These are phyloP conservation scores for Spodoptera litura DNA, from an alignment of 1,140 invertebrate genomes.

Conservation along the genomic window DNA sequence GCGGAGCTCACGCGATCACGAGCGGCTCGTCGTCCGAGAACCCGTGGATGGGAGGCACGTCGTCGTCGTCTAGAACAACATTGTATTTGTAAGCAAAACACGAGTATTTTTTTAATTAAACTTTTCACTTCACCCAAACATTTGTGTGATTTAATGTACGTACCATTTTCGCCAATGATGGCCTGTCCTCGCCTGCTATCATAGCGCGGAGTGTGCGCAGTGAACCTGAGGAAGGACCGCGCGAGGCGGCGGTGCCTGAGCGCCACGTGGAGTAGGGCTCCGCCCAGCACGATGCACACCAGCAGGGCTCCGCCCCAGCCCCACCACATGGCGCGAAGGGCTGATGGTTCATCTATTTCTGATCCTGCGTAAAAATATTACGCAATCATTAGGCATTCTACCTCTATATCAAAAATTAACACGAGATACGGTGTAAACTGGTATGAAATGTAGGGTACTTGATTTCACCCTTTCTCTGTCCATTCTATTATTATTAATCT, in stretches of 20 bases:
- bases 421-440: too few species aligned
- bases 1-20: conserved; percentile 91
- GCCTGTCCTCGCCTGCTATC: conserved; percentile 94
- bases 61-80: conserved; percentile 91
- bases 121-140: neutral
- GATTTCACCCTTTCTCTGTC: too few species aligned
- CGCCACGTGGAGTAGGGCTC: conserved; percentile 88
- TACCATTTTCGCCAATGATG: conserved; percentile 91
- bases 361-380: conserved; percentile 33
- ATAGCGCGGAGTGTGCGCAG: conserved; percentile 90
- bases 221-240: conserved; percentile 92
- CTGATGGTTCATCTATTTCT: conserved; percentile 38
- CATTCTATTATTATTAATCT: too few species aligned
- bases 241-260: conserved; percentile 91
- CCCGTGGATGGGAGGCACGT: conserved; percentile 93
- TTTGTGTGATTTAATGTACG: conserved; percentile 18
- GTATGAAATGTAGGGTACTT: too few species aligned
- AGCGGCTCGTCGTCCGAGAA: conserved; percentile 97
- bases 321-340: conserved; percentile 66
- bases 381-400: neutral
- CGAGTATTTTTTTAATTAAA: too few species aligned
- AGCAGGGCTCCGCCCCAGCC: conserved; percentile 71
- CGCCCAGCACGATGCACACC: conserved; percentile 87
- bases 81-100: too few species aligned
- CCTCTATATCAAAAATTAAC: too few species aligned